Evolutionary conservation across 2,888 invertebrate species (phyloP), one percentile per base, ranked within the genome.

Genomic region (Pegoplata infirma): DNA sequence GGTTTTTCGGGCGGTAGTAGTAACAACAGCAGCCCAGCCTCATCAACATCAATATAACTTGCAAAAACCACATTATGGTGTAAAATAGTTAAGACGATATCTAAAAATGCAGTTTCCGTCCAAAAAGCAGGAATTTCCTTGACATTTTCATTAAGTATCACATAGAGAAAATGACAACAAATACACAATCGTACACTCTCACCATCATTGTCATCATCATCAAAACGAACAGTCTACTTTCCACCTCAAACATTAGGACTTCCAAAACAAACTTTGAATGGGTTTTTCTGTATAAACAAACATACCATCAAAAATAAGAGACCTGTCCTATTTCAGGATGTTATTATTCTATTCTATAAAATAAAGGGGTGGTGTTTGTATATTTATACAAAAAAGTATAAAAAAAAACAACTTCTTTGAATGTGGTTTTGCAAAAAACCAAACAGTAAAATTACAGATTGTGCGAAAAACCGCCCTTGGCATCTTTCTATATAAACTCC

Each of bases 91-190:
- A 86, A 86, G 85, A 85, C 86, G 86, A 86, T 86, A 86, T 86
- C 86, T 74, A 56, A 53, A 72, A 68, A 72, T 83, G 78, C 83
- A 83, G 85, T 85, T 86, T 86, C 86, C 86, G 87, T 84, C 86
- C 86, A 81, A 87, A 85, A 86, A 73, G 84, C 86, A 87, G 86
- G 86, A 87, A 87, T 87, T 86, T 87, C 85, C 86, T 86, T 87
- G 87, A 87, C 87, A 87, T 86, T 86, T 87, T 86, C 88, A 87
- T 87, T 86, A 87, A 75, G 84, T 83, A 84, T 81, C 82, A 82
- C 84, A 83, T 58, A 69, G 64, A 61, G 59, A 56, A 36, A 16
- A 16, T 16, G 53, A 32, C 40, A 55, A 25, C 17, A 55, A 44
- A 46, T 59, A 75, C 73, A 76, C 69, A 61, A 21, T 17, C 36